Evolutionary conservation across 2,797 vertebrate genomes (phyloP), one percentile per base, ranked within the genome.

Genomic region (Acipenser oxyrinchus): DNA sequence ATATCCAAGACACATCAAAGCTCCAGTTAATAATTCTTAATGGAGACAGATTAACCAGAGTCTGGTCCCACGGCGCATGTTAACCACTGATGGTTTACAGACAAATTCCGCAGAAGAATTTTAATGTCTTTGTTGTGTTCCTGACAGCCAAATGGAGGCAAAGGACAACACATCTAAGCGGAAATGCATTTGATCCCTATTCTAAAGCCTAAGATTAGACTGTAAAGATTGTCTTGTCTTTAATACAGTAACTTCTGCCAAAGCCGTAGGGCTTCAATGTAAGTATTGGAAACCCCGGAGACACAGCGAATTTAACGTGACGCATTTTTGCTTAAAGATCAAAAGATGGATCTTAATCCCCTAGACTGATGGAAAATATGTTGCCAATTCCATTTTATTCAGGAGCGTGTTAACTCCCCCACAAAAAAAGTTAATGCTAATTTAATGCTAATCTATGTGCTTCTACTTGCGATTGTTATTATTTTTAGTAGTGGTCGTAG

Each of bases 241-340:
- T 58, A 7, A 74, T 78, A 72, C 62, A 72, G 86, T 85, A 83
- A 86, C 78, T 87, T 37, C 37, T 37, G 37, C 0, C 37, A 37
- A 4, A 37, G 37, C 37, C 37, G 37, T 37, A 37, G 5, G 37
- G 37, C 4, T 37, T 37, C 37, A 37, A 37, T 5, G 18, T 18
- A 18, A 18, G 18, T 18, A 18, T 18, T 18, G 18, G 18, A 18
- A 18, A 18, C 18, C 18, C 18, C 18, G 18, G 18, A 18, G 18
- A 18, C 23, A 37, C 23, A 37, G 2, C 2, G 2, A 37, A 37
- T 37, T 37, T 37, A 4, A 37, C 0, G 4, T 37, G n/a, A 37
- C 37, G 4, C 5, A 37, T 37, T 37, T 18, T 37, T 37, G 37
- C 37, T 37, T 37, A 37, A 37, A 37, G 37, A 37, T 37, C 37